Percentiles rank a stretch among this genome's conserved stretches.
Conservation (phyloP, 2,113 vertebrate genomes). For the Dolichotis patagonum region DNA sequence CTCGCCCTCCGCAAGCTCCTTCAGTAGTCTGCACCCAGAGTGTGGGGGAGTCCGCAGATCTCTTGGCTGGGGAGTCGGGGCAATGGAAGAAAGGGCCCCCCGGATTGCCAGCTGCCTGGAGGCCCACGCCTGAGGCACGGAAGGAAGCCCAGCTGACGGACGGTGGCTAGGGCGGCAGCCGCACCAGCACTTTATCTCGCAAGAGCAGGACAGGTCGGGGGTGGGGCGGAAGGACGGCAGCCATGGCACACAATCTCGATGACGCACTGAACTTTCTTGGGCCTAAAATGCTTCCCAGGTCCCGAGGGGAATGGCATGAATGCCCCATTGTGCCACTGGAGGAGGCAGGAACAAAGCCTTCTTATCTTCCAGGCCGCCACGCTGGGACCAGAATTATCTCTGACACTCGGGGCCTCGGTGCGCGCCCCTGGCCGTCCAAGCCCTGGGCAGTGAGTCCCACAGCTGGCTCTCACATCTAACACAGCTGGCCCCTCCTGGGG, state of each 20-base stretch:
- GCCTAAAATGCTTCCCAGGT: slow-evolving; percentile 68
- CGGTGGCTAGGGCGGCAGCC: not conserved
- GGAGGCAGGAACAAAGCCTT: slow-evolving; percentile 74
- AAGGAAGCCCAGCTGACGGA: slow-evolving; percentile 23
- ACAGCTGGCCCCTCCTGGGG: not conserved
- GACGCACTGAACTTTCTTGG: slow-evolving; percentile 76
- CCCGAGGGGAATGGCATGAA: slow-evolving; percentile 76
- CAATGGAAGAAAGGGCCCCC: not conserved
- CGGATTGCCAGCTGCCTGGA: not conserved
- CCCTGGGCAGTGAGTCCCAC: not conserved
- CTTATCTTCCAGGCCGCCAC: slow-evolving; percentile 68
- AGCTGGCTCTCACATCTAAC: not conserved
- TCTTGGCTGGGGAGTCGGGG: not conserved
- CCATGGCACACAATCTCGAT: slow-evolving; percentile 71
- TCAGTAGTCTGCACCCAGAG: not conserved
- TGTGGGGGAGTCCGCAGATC: not conserved
- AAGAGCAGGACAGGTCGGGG: slow-evolving; percentile 30
- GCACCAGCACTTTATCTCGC: slow-evolving; percentile 68
- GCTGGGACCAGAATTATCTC: slow-evolving; percentile 61
- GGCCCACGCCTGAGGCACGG: not conserved
- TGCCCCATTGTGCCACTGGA: slow-evolving; percentile 77
- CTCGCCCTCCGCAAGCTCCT: not conserved
- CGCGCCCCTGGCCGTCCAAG: not conserved
- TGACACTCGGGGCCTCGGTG: slow-evolving; percentile 32
- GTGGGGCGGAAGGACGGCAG: slow-evolving; percentile 58